A percentile compares a stretch with the other conserved stretches of the same genome.
These are phyloP conservation scores for Apodemia duryi DNA, from an alignment of 2,888 invertebrate species.

Conservation along the genomic window DNA sequence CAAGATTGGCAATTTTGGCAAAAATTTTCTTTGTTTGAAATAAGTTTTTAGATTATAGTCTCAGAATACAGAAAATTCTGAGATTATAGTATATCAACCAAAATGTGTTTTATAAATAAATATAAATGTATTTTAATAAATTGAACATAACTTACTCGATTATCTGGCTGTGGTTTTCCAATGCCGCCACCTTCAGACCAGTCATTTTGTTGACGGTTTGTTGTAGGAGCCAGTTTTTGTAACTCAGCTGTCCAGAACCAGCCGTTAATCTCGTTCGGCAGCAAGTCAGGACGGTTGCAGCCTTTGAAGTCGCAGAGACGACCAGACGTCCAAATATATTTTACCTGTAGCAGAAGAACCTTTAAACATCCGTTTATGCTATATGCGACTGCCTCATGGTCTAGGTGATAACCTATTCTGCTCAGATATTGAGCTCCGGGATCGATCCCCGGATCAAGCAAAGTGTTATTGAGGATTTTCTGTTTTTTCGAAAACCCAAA, in stretches of 20 bases:
- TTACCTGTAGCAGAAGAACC: conserved; percentile 76
- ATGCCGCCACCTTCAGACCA: conserved; percentile 94
- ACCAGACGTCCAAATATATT: conserved; percentile 95
- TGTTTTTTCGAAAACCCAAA: no score
- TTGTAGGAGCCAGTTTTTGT: conserved; percentile 91
- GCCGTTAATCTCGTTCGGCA: conserved; percentile 89
- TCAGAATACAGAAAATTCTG: no score
- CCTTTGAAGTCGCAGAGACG: conserved; percentile 94
- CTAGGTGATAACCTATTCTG: no score
- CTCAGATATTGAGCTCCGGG: no score
- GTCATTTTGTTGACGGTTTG: conserved; percentile 89
- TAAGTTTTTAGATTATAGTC: no score
- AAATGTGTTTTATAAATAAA: no score
- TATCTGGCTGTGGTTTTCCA: conserved; percentile 92
- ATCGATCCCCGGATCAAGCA: no score
- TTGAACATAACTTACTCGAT: conserved; percentile 73
- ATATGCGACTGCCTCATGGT: no score
- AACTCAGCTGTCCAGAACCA: conserved; percentile 96
- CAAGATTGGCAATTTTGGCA: no score
- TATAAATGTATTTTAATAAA: not conserved
- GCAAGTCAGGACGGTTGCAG: conserved; percentile 90
- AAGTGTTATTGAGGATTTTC: no score
- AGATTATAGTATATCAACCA: no score
- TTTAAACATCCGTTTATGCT: not conserved
- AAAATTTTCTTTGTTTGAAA: no score